These are phyloP conservation scores for Polydrusus tereticollis DNA, from an alignment of 2,888 invertebrate species.

Conservation along the genomic window DNA sequence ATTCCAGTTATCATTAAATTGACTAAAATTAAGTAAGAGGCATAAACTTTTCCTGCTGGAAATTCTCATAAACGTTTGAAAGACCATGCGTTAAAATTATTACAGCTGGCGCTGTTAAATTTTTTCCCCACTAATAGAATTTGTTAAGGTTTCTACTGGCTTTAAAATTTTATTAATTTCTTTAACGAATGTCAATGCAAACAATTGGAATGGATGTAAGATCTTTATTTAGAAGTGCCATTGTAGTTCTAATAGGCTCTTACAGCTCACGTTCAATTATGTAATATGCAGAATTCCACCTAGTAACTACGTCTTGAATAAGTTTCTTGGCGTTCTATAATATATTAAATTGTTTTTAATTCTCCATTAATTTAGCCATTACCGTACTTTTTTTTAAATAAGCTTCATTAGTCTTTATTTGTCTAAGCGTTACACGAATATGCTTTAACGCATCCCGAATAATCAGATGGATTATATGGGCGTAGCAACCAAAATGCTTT, in stretches of 20 bases:
- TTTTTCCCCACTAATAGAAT: conserved; percentile 51
- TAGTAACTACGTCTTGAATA: conserved; percentile 48
- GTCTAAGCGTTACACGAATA: conserved; percentile 25
- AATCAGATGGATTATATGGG: conserved; percentile 56
- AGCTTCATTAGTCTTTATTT: conserved; percentile 49
- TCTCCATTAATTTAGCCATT: conserved; percentile 25
- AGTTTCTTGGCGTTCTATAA: conserved; percentile 24
- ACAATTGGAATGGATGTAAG: conserved; percentile 47
- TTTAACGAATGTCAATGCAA: conserved; percentile 38
- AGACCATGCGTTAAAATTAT: neutral
- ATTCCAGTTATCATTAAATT: conserved; percentile 3
- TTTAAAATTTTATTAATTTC: conserved; percentile 47
- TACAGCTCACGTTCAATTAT: conserved; percentile 50
- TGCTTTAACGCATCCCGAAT: conserved; percentile 47
- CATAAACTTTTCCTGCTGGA: neutral
- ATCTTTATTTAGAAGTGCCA: conserved; percentile 45
- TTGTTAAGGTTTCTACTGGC: conserved; percentile 51
- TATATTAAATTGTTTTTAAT: conserved; percentile 13
- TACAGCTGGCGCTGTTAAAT: conserved; percentile 45
- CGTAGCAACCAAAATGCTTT: conserved; percentile 55
- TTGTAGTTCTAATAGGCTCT: conserved; percentile 47
- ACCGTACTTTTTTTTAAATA: conserved; percentile 55
- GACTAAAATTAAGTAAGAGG: neutral
- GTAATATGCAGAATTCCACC: conserved; percentile 52
- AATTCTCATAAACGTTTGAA: conserved; percentile 22